phyloP scores from a whole-genome alignment of 2,888 invertebrate genomes.

The Argyra leucocephala region DNA sequence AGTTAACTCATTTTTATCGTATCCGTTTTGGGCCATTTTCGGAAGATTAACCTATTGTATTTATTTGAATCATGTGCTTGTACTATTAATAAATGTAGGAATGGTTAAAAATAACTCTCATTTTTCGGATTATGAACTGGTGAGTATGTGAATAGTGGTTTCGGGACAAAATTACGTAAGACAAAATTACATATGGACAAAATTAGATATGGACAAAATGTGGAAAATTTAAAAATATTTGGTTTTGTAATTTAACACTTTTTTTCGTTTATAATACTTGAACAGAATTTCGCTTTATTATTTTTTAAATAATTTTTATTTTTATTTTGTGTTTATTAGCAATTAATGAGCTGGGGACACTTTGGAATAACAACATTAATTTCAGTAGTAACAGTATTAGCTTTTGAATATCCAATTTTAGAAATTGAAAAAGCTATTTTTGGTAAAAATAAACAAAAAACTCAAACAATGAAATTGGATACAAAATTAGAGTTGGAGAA shows the following conservation, averaged over 20 bases:
- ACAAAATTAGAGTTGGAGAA: too few relatives aligned
- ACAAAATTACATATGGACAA: too few relatives aligned
- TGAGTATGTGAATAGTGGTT: slow-evolving; percentile 14
- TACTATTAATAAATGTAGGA: too few relatives aligned
- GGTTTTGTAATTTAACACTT: too few relatives aligned
- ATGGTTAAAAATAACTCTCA: too few relatives aligned
- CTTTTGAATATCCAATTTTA: slow-evolving; percentile 40
- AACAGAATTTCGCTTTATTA: too few relatives aligned
- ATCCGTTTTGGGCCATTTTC: slow-evolving; percentile 38
- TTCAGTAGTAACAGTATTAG: slow-evolving; percentile 32
- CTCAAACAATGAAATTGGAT: too few relatives aligned
- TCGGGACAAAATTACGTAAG: slow-evolving; percentile 22
- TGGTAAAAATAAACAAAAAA: background rate
- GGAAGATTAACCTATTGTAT: slow-evolving; percentile 39
- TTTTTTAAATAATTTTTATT: too few relatives aligned
- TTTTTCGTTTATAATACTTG: too few relatives aligned
- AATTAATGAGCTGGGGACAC: slow-evolving; percentile 20
- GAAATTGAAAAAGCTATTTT: slow-evolving; percentile 32
- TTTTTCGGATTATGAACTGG: too few relatives aligned
- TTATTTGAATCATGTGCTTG: slow-evolving; percentile 41
- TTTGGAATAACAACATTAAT: slow-evolving; percentile 22
- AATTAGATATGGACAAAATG: too few relatives aligned
- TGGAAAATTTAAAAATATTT: too few relatives aligned
- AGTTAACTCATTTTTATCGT: slow-evolving; percentile 38
- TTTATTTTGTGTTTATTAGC: slow-evolving; percentile 20